Evolutionary conservation across 2,113 vertebrate species (phyloP), one percentile per base, ranked within the genome.

Genomic region (Noctilio leporinus): DNA sequence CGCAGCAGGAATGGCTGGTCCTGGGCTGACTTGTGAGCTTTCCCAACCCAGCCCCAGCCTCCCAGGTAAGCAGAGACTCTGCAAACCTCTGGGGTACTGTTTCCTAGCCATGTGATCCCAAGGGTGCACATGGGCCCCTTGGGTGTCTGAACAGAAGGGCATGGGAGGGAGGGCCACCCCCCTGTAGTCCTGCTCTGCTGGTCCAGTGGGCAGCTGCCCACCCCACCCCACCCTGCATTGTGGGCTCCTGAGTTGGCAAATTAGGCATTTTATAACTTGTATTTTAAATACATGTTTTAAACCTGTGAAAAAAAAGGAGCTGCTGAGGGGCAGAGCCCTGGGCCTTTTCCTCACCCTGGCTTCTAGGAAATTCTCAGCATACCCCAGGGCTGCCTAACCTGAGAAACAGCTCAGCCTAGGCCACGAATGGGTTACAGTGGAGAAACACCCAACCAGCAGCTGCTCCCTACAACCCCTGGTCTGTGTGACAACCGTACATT

Each of bases 201-300:
- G 78, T 83, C 77, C 59, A 65, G 94, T 47, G 8, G 95, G 95
- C 96, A 89, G 90, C 94, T 93, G 95, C 96, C 94, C 47, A 93
- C 87, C 43, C 87, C 92, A 72, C 85, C 85, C 95, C 76, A n/a
- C n/a, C n/a, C n/a, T n/a, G 77, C 96, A 69, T 86, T 38, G 22
- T 59, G 83, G 96, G 97, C 93, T 96, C 98, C 83, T 96, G 94
- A 97, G 96, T 97, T 75, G 96, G 97, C 97, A 98, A 96, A 98
- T 96, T 96, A 97, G 98, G 97, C 95, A 43, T 98, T 98, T 98
- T 98, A 98, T 98, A 98, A 98, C 98, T 98, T 97, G 98, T 98
- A 98, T 98, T 98, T 98, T 98, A 98, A 98, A 98, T 98, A 98
- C 98, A 98, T 98, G 97, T 98, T 98, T 98, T 98, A 98, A 98